Evolutionary conservation across 2,888 invertebrate species (phyloP).

Genomic region (Blomia tropicalis): DNA sequence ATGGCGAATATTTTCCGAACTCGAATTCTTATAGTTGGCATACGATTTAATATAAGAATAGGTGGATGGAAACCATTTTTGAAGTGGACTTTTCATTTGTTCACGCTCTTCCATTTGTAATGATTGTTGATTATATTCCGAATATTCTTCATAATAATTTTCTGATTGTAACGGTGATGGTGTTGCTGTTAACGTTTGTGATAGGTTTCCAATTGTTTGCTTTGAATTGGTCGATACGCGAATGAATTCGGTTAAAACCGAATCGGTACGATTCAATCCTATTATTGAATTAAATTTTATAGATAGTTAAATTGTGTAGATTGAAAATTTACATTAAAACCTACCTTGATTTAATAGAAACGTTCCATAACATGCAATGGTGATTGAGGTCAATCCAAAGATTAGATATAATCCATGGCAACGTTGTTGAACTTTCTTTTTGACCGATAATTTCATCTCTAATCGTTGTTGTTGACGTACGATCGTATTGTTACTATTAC

Average conservation of each 20-base stretch:
- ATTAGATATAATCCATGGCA: background rate
- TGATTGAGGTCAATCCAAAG: background rate
- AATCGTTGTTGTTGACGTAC: too few relatives aligned
- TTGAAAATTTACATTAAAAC: background rate
- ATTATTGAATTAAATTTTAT: background rate
- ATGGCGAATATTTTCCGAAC: slow-evolving; percentile 1
- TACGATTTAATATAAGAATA: background rate
- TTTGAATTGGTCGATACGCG: background rate
- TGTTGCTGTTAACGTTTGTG: background rate
- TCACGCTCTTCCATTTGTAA: too few relatives aligned
- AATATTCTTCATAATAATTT: background rate
- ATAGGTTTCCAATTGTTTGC: background rate
- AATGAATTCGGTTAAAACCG: background rate
- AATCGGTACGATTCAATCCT: background rate
- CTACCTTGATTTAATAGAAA: background rate
- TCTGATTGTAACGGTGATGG: background rate
- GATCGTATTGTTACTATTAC: background rate
- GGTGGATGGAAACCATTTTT: background rate
- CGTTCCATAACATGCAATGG: background rate
- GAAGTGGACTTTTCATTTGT: background rate
- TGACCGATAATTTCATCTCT: too few relatives aligned
- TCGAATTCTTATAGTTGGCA: background rate
- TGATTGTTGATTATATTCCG: background rate
- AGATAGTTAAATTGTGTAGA: too few relatives aligned
- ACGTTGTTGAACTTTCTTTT: background rate